Base-by-base conservation (phyloP, 2,888 invertebrate genomes). In the Athrips mouffetella region DNA sequence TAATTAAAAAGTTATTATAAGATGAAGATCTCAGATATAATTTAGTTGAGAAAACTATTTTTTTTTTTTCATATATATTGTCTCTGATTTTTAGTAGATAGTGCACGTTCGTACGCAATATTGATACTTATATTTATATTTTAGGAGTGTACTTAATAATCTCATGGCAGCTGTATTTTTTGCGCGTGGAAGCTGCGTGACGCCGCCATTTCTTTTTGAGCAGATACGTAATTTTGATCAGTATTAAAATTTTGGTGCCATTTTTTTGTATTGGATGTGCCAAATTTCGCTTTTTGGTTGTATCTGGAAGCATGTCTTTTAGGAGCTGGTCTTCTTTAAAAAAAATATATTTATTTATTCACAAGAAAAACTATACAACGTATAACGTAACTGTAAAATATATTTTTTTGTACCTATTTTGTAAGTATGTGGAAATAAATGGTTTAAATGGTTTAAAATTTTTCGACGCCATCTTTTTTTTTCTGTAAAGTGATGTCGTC, bases 1-100 rank as follows among this genome's bases (percentile, higher is more conserved):
- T 67, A 11, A 23, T 30, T 39, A 29, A 41, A 37, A 30, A 27
- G 41, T 35, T 47, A 48, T 37, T 48, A 30, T 81, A 81, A 78
- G 79, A 69, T 72, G 80, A 76, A 77, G 86, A 87, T 87, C 86
- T 87, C 86, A 87, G 76, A 76, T 42, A 44, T 85, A 81, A 77
- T 82, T 82, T 83, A 85, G 83, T 81, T 82, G 58, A 55, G 60
- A 59, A 52, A 54, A 60, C 57, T 55, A 62, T 56, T 59, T 60
- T 62, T 60, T 60, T 57, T 54, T 60, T n/a, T n/a, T n/a, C n/a
- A n/a, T n/a, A n/a, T n/a, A 60, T 70, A 70, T 74, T 71, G 16
- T 37, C 73, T 72, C 76, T 73, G 76, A 69, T 70, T 70, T 69
- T 67, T 76, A 74, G 76, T 70, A 60, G 63, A 60, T 83, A 81